Evolutionary conservation across 2,888 invertebrate species (phyloP), one percentile per base, ranked within the genome.

Genomic region (Exocentrus adspersus): DNA sequence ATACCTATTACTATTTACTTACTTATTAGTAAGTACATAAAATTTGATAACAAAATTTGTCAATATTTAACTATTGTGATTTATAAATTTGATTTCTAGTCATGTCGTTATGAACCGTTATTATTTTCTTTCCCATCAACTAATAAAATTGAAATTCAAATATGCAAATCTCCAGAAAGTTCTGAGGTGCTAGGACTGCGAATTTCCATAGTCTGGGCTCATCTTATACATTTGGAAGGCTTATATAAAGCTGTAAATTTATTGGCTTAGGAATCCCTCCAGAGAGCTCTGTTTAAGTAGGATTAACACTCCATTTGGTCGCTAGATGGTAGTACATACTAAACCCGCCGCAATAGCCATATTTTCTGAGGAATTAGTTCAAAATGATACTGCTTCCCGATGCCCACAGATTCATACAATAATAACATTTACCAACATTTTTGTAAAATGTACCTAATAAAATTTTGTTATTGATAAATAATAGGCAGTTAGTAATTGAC

Each of bases 221-320:
- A 73, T 77, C 76, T 79, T 75, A 37, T 37, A 75, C 78, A 77
- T 80, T 78, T 80, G 81, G 80, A 83, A 84, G 84, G 86, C 85
- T 86, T 86, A 86, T 84, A 84, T 84, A 85, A 85, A 86, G 86
- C 86, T 83, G 80, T 76, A 81, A 86, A 86, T 86, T 86, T 86
- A 86, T 85, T 84, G 83, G 83, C 83, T 82, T 82, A 81, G 85
- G 85, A 86, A 86, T 84, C 85, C 83, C 80, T 82, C 82, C 81
- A 83, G 84, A 84, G 83, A 84, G 82, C 82, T 79, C 79, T 78
- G 79, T 81, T 79, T 79, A 79, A 78, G 79, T 73, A 72, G 85
- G 85, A 86, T 86, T 86, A 86, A 85, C 86, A 86, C 86, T 83
- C 85, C 83, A 85, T 85, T 85, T 82, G 72, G 75, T 65, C 71